A percentile compares a stretch with the other conserved stretches of the same genome.
Evolutionary conservation across 2,113 vertebrate species (phyloP).

Genomic region (Poeciliopsis prolifica): DNA sequence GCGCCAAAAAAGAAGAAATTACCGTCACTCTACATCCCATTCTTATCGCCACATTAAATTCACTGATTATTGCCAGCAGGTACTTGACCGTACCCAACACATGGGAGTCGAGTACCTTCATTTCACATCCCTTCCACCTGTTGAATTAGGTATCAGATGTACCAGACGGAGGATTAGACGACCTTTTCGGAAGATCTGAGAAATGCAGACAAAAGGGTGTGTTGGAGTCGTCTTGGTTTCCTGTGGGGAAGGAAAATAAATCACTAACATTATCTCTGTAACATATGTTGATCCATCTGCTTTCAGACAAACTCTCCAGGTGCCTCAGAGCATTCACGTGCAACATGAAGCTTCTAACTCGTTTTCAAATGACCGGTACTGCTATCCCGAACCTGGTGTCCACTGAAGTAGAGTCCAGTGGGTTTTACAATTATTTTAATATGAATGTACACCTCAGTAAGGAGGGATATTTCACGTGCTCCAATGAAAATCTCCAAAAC

Average conservation of each 20-base stretch:
- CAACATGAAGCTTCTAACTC: not conserved
- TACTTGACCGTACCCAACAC: constrained; percentile 39
- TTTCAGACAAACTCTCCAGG: constrained; percentile 26
- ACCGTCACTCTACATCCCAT: not conserved
- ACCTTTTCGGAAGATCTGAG: constrained; percentile 44
- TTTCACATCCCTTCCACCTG: constrained; percentile 54
- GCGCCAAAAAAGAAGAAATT: not conserved
- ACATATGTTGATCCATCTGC: constrained; percentile 34
- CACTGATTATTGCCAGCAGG: constrained; percentile 21
- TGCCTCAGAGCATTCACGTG: constrained; percentile 16
- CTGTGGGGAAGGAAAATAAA: constrained; percentile 16
- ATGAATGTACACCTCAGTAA: too few relatives aligned
- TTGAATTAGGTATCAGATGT: constrained; percentile 59
- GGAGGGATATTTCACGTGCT: too few relatives aligned
- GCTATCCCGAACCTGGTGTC: not conserved
- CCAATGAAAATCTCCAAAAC: too few relatives aligned
- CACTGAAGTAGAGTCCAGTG: not conserved
- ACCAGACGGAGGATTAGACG: constrained; percentile 61
- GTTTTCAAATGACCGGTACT: not conserved
- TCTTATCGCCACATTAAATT: constrained; percentile 30
- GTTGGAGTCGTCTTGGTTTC: constrained; percentile 40
- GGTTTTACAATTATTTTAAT: not conserved
- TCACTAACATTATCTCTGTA: constrained; percentile 30
- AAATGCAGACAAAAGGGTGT: constrained; percentile 36
- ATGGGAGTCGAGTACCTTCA: constrained; percentile 18